A percentile compares a stretch with the other conserved stretches of the same genome.
phyloP scores from a whole-genome alignment of 2,797 vertebrate genomes.

The Gouania willdenowi region DNA sequence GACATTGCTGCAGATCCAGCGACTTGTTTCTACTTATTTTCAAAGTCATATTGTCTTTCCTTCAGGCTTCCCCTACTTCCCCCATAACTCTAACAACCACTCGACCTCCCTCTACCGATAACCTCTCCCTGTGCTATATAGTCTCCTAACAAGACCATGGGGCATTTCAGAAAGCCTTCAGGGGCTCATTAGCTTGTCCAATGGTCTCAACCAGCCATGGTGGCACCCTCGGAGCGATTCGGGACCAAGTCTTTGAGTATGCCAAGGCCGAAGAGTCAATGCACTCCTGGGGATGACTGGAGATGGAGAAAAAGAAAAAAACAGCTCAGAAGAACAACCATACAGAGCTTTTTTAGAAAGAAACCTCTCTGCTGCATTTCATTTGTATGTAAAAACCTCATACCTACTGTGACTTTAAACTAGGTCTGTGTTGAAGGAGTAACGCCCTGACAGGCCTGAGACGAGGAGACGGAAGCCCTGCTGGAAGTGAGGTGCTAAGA shows the following conservation, averaged over 20 bases:
- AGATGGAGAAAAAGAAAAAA: slow-evolving; percentile 5
- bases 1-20: not conserved
- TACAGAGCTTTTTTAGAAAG: slow-evolving; percentile 8
- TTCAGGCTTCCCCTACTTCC: slow-evolving; percentile 2
- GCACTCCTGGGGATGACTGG: slow-evolving; percentile 29
- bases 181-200: slow-evolving; percentile 66
- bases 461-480: slow-evolving; percentile 53
- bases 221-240: slow-evolving; percentile 36
- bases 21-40: slow-evolving; percentile 10
- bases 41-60: not conserved
- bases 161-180: slow-evolving; percentile 36
- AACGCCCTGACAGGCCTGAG: slow-evolving; percentile 38
- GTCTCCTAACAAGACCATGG: slow-evolving; percentile 40
- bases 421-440: slow-evolving; percentile 24
- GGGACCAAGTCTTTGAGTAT: slow-evolving; percentile 42
- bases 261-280: slow-evolving; percentile 32
- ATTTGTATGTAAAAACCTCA: slow-evolving; percentile 10
- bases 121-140: slow-evolving; percentile 13
- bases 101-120: not conserved
- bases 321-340: slow-evolving; percentile 17
- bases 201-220: slow-evolving; percentile 37
- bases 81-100: slow-evolving; percentile 11
- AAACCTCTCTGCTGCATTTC: slow-evolving; percentile 16
- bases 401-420: slow-evolving; percentile 11
- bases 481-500: slow-evolving; percentile 31